Percentiles rank a stretch among this genome's conserved stretches.
These are phyloP conservation scores for Falco punctatus DNA, from an alignment of 2,113 vertebrate genomes.

Conservation along the genomic window DNA sequence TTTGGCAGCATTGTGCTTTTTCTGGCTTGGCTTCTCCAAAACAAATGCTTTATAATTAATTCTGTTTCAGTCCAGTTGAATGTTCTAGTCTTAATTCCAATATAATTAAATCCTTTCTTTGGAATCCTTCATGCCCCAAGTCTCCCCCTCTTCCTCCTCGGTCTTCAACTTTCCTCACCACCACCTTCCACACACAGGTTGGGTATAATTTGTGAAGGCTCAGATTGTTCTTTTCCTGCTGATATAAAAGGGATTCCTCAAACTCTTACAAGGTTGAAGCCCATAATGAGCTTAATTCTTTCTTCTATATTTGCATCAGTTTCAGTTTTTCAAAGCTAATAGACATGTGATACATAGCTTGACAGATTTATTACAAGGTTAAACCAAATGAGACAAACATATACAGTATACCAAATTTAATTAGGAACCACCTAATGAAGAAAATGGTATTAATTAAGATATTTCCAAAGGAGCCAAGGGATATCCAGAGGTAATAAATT, in stretches of 20 bases:
- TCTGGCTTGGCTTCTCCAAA: conserved; percentile 66
- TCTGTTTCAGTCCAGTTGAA: conserved; percentile 52
- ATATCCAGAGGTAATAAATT: background rate
- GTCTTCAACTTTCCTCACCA: background rate
- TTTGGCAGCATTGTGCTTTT: conserved; percentile 71
- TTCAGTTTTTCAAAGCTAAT: background rate
- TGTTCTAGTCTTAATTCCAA: conserved; percentile 61
- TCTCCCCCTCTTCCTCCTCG: conserved; percentile 6
- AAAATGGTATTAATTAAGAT: conserved; percentile 1
- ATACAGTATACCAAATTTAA: background rate
- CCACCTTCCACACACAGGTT: background rate
- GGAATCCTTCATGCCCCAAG: background rate
- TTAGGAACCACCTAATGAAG: background rate
- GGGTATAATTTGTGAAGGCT: background rate
- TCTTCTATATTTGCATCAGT: background rate
- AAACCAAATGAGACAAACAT: background rate
- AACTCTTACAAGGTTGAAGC: background rate
- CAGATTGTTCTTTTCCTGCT: background rate
- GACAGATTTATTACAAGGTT: background rate
- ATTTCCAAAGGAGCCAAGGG: background rate
- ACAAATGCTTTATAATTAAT: conserved; percentile 63
- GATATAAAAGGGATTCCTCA: background rate
- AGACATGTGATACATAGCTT: background rate
- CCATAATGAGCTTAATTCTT: background rate
- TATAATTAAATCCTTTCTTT: conserved; percentile 65